Evolutionary conservation across 2,113 vertebrate species (phyloP), one percentile per base, ranked within the genome.

Genomic region (Callipepla squamata): DNA sequence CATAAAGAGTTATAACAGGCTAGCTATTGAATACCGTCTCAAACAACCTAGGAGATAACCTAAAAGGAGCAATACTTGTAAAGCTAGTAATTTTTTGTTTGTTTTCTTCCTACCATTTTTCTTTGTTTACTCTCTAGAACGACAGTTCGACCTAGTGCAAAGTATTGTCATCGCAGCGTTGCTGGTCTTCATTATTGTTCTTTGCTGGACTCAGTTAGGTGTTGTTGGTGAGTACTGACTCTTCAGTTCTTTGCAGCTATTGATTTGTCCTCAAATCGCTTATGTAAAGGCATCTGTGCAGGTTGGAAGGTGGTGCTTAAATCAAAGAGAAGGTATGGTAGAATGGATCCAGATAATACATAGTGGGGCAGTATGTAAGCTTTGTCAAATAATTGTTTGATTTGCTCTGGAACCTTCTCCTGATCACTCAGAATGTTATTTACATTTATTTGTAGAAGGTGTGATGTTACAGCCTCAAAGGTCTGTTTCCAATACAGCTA

Each of bases 151-250:
- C 75, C 76, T 95, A 48, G 34, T 94, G 87, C 97, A 98, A 95
- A 96, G 76, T 55, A 89, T 82, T 86, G 63, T 97, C 85, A 94
- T 97, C 87, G 48, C 97, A 92, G 80, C 61, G 25, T 85, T 97
- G 85, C 59, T 97, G 72, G 73, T 96, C 83, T 66, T 97, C 90
- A 92, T 96, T 85, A 65, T 96, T 89, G 8, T 95, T 87, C 91
- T 98, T 16, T 98, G 90, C 90, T 96, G 58, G 82, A 87, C 80
- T 85, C 97, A 98, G 80, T 93, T 98, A 22, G 87, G 38, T 88
- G n/a, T 96, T 85, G 73, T 97, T 90, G 97, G 98, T 98, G 97
- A 98, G 98, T 98, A 95, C 79, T 40, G 57, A 42, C 57, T 93
- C 80, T 59, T 76, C 66, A 77, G 67, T 94, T 94, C 70, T 88